Conservation (phyloP, 2,113 vertebrate genomes). For the Cynopterus brachyotis region DNA sequence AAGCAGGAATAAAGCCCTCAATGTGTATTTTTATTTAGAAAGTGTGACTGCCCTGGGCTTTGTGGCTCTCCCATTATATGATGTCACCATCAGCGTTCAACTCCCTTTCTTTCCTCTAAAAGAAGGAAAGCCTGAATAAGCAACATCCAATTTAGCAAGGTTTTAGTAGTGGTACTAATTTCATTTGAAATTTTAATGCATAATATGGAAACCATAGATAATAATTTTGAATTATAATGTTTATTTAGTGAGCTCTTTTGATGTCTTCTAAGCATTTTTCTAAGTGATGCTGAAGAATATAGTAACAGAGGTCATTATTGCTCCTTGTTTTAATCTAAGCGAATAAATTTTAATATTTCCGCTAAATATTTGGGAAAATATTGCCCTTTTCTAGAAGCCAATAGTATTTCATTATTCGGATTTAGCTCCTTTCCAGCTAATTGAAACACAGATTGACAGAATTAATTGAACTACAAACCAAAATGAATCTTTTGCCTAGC, state of each 20-base stretch:
- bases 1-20: neutral
- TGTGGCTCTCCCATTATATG: accelerated
- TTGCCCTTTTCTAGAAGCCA: neutral
- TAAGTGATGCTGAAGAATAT: neutral
- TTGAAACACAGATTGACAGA: neutral
- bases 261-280: neutral
- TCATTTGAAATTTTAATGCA: neutral
- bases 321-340: neutral
- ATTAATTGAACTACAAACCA: slow-evolving; percentile 49
- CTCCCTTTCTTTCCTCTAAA: neutral
- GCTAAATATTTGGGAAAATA: neutral
- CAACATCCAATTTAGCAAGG: neutral
- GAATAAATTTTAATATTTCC: neutral
- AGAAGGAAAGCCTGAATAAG: neutral
- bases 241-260: neutral
- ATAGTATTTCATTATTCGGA: neutral
- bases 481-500: neutral
- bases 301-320: neutral
- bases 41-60: neutral
- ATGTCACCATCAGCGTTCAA: accelerated
- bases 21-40: neutral
- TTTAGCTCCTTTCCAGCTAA: neutral
- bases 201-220: neutral
- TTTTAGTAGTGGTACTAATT: neutral
- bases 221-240: neutral